Conservation (phyloP, 1,140 invertebrate genomes). For the Euwallacea similis region DNA sequence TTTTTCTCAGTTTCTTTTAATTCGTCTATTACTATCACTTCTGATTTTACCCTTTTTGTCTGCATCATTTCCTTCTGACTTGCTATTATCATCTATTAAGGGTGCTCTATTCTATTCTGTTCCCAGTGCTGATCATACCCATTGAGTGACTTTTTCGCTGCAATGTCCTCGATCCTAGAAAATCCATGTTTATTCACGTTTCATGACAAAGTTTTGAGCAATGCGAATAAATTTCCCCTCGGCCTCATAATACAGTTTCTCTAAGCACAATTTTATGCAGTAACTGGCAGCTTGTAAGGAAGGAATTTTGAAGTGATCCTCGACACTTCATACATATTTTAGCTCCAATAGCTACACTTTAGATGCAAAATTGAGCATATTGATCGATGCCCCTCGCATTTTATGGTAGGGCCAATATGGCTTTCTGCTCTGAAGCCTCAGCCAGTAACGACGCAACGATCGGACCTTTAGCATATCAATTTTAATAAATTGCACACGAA, state of each 20-base stretch:
- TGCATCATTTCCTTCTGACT: no score
- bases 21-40: no score
- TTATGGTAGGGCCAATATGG: conserved; percentile 26
- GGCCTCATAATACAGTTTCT: no score
- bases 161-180: neutral
- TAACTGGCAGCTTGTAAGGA: neutral
- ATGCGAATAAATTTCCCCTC: no score
- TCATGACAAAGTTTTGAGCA: neutral
- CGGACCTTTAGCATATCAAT: conserved; percentile 38
- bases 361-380: conserved; percentile 31
- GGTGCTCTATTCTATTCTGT: no score
- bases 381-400: conserved; percentile 24
- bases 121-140: no score
- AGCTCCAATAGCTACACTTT: conserved; percentile 26
- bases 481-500: conserved; percentile 36
- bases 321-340: conserved; percentile 31
- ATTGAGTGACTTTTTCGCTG: no score
- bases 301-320: conserved; percentile 10
- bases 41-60: no score
- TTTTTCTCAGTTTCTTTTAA: no score
- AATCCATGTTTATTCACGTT: neutral
- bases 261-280: no score
- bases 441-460: conserved; percentile 24
- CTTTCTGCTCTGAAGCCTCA: conserved; percentile 29
- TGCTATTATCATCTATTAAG: no score